A percentile compares a stretch with the other conserved stretches of the same genome.
Conservation (phyloP, 2,888 invertebrate genomes). For the Heliconius ismenius region DNA sequence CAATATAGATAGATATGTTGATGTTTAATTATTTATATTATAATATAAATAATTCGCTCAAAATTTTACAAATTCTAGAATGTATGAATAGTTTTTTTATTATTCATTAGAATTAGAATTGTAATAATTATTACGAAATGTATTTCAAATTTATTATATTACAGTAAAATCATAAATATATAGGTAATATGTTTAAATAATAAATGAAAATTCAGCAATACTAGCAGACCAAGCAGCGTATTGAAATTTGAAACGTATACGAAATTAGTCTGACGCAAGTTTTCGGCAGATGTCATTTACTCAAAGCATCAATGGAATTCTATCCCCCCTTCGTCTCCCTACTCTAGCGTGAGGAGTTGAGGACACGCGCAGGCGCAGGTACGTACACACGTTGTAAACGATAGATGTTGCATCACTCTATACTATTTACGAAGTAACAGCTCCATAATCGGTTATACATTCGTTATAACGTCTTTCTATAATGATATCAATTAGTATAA, state of each 20-base stretch:
- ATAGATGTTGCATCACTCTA: slow-evolving; percentile 37
- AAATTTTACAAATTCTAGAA: too few relatives aligned
- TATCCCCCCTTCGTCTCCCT: not conserved
- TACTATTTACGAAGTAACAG: not conserved
- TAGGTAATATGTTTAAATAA: not conserved
- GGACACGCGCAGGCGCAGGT: slow-evolving; percentile 20
- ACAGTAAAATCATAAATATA: not conserved
- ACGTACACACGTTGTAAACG: slow-evolving; percentile 32
- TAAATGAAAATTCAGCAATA: not conserved
- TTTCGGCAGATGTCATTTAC: slow-evolving; percentile 32
- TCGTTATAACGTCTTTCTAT: not conserved
- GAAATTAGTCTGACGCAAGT: slow-evolving; percentile 42
- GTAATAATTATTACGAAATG: not conserved
- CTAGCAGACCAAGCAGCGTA: not conserved
- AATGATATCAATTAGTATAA: slow-evolving; percentile 3
- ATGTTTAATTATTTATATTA: too few relatives aligned
- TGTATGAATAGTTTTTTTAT: not conserved
- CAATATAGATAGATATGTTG: too few relatives aligned
- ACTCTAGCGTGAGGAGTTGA: not conserved
- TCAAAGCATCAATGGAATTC: slow-evolving; percentile 32
- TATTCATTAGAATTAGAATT: not conserved
- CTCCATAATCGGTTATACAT: not conserved
- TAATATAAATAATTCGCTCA: too few relatives aligned
- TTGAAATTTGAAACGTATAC: slow-evolving; percentile 9
- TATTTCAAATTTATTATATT: not conserved